Base-by-base conservation (phyloP, 2,113 vertebrate genomes). In the Semnopithecus entellus region DNA sequence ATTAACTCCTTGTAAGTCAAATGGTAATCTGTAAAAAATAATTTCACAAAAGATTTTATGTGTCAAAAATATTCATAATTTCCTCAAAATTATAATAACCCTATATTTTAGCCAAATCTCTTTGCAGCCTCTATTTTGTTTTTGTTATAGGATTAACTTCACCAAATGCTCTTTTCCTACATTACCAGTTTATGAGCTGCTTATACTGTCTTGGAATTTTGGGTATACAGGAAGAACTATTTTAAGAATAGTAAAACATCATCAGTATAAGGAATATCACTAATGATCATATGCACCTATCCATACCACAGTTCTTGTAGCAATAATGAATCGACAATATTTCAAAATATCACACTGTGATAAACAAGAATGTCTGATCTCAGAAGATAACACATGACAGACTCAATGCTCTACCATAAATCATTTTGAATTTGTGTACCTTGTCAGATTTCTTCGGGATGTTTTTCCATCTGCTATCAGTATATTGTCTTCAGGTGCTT, bases 1-100 rank as follows among this genome's bases (percentile, higher is more conserved):
- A 87, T 94, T 96, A 95, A 97, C 92, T 98, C 87, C 10, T 52
- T 95, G 18, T 43, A 93, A 88, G 11, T 93, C 70, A 95, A 75
- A 92, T 22, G 78, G 52, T n/a, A 88, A 73, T 20, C 6, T 85
- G n/a, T 57, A 22, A 90, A 64, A 72, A 78, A 86, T 66, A 70
- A 90, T 91, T 86, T 32, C 25, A 6, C 14, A 16, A 8, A 88
- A 76, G 8, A 86, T 43, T 92, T 82, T 68, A 22, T 52, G 30
- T 88, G 13, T 88, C 48, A 82, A 86, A 96, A 73, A n/a, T 75
- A 82, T 61, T 35, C 8, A 25, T 73, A 3, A 40, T 93, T 97
- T 75, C 35, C 23, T 82, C 35, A 59, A 78, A 88, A 57, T 66
- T 82, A 27, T 82, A 84, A 78, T 55, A 43, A 85, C 7, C 8